These are phyloP conservation scores for Torymus aiolomorphi DNA, from an alignment of 2,888 invertebrate genomes.

Conservation along the genomic window DNA sequence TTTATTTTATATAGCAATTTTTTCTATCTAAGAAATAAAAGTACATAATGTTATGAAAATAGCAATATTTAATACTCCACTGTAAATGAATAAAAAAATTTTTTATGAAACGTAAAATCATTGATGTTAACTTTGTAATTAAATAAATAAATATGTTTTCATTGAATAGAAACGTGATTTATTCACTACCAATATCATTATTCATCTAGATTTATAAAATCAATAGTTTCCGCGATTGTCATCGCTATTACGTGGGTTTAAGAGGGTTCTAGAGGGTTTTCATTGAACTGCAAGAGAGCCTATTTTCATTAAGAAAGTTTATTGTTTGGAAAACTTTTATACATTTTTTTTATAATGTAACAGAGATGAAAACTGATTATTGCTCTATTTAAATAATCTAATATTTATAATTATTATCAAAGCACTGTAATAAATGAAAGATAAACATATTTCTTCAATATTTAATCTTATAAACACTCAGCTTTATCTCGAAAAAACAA, in stretches of 20 bases:
- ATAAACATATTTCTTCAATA: background rate
- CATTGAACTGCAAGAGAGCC: no score
- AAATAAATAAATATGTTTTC: constrained; percentile 44
- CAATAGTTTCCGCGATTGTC: constrained; percentile 53
- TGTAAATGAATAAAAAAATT: constrained; percentile 39
- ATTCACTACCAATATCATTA: constrained; percentile 54
- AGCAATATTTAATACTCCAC: constrained; percentile 27
- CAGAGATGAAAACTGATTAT: background rate
- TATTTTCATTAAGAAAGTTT: no score
- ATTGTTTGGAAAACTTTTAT: background rate
- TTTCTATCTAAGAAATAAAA: constrained; percentile 10
- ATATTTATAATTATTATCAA: background rate
- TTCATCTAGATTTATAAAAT: constrained; percentile 51
- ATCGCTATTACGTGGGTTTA: constrained; percentile 35
- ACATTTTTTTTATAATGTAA: background rate
- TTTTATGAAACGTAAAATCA: constrained; percentile 30
- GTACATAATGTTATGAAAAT: background rate
- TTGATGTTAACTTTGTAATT: constrained; percentile 25
- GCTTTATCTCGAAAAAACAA: no score
- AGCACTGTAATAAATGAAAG: background rate
- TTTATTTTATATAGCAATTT: constrained; percentile 18
- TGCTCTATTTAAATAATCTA: background rate
- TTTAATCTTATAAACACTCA: no score
- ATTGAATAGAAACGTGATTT: constrained; percentile 50
- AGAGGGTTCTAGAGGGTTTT: no score